Evolutionary conservation across 2,113 vertebrate species (phyloP).

Genomic region (Leucoraja erinaceus): DNA sequence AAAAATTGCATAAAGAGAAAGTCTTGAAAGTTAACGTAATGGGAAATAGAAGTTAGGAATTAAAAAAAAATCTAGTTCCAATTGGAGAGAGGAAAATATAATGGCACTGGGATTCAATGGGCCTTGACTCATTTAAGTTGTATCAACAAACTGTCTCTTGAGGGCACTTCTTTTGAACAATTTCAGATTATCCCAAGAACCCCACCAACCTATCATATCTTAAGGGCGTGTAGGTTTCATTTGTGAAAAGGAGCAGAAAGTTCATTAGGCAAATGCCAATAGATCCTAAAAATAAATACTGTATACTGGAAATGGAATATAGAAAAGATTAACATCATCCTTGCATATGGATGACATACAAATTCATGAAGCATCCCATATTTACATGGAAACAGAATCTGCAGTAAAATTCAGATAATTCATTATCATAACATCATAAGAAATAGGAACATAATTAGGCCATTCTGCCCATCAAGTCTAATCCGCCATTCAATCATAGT

Average conservation of each 20-base stretch:
- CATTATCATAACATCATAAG: too few relatives aligned
- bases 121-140: neutral
- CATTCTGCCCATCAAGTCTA: too few relatives aligned
- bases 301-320: too few relatives aligned
- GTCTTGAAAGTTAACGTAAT: neutral
- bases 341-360: too few relatives aligned
- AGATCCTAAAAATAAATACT: too few relatives aligned
- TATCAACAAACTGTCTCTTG: neutral
- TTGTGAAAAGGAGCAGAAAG: neutral
- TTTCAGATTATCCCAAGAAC: neutral
- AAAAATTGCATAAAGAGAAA: neutral
- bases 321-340: too few relatives aligned
- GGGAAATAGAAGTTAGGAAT: neutral
- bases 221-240: neutral
- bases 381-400: too few relatives aligned
- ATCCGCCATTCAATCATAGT: too few relatives aligned
- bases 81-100: neutral
- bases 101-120: neutral
- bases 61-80: neutral
- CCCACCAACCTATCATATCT: neutral
- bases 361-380: too few relatives aligned
- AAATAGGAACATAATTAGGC: too few relatives aligned
- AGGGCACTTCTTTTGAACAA: neutral
- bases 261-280: neutral
- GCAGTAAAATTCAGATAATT: too few relatives aligned